Conservation (phyloP, 2,888 invertebrate species). For the Apomyelois bistriatella region DNA sequence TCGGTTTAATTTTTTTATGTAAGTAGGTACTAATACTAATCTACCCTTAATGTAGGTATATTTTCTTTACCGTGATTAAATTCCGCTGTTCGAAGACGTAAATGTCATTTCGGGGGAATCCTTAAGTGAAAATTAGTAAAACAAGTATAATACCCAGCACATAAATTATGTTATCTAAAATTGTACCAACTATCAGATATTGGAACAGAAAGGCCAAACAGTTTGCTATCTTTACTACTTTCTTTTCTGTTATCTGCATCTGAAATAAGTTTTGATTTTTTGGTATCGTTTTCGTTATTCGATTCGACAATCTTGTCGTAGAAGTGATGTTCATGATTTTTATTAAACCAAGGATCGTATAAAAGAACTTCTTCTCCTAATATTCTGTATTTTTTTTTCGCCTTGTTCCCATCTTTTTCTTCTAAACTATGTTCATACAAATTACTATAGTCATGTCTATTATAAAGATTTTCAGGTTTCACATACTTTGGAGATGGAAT, state of each 20-base stretch:
- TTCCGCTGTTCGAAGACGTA: no score
- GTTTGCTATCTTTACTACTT: constrained; percentile 22
- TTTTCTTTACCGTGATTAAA: no score
- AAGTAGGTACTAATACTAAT: no score
- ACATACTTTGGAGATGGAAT: constrained; percentile 28
- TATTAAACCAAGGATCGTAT: constrained; percentile 25
- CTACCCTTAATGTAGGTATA: no score
- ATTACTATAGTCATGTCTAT: constrained; percentile 30
- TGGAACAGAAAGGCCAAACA: constrained; percentile 35
- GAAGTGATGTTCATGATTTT: constrained; percentile 22
- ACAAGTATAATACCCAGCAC: no score
- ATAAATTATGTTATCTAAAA: neutral
- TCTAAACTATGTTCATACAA: constrained; percentile 23
- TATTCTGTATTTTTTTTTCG: constrained; percentile 11
- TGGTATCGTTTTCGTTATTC: neutral
- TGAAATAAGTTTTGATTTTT: constrained; percentile 12
- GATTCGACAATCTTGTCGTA: constrained; percentile 1
- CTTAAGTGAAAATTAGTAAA: no score
- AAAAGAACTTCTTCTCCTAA: constrained; percentile 20
- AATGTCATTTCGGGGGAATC: no score
- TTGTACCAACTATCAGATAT: constrained; percentile 28
- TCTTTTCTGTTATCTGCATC: no score
- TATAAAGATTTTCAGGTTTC: constrained; percentile 26
- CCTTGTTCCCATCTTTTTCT: constrained; percentile 4
- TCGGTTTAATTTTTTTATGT: no score